Evolutionary conservation across 2,797 vertebrate genomes (phyloP), one percentile per base, ranked within the genome.

Genomic region (Amblyopsis hoosieri): DNA sequence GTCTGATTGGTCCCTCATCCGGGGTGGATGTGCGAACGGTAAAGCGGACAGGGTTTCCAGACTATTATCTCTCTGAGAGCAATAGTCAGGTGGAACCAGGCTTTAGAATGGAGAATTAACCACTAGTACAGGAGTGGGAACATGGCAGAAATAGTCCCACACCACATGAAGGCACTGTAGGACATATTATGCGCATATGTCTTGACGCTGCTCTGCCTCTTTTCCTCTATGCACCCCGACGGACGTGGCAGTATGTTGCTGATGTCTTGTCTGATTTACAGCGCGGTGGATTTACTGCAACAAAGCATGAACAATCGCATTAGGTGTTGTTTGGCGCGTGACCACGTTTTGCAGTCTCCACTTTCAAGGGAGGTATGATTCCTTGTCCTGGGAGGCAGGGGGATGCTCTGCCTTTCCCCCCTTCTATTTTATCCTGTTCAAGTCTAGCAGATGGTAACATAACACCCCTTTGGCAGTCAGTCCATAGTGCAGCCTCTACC

Each of bases 121-220:
- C 47, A n/a, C 19, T 61, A 60, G 23, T 67, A 66, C 5, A 17
- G 63, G 52, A 84, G 64, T 59, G 57, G 68, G 76, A 80, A 23
- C 33, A 61, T 64, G 64, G 76, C 65, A 70, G 60, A 79, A 82
- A 77, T 47, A 54, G 52, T 63, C 60, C 14, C 64, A 73, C 53
- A 73, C 83, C 82, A 86, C 84, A 83, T 83, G 84, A 85, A 85
- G 73, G 80, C 74, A 80, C 64, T 57, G 72, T 67, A 76, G 80
- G 73, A 79, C 56, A 56, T 70, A 83, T 85, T 83, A 83, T 55
- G 72, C 69, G 79, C 87, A 91, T 87, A 91, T 92, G 89, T 87
- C 46, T 23, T 85, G 74, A 87, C 69, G 64, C 74, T 31, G 17
- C 51, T 63, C 62, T 57, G 58, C 64, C 67, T 13, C 4, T 60